A percentile compares a stretch with the other conserved stretches of the same genome.
phyloP scores from a whole-genome alignment of 2,888 invertebrate species.

The Orthonevra nobilis region DNA sequence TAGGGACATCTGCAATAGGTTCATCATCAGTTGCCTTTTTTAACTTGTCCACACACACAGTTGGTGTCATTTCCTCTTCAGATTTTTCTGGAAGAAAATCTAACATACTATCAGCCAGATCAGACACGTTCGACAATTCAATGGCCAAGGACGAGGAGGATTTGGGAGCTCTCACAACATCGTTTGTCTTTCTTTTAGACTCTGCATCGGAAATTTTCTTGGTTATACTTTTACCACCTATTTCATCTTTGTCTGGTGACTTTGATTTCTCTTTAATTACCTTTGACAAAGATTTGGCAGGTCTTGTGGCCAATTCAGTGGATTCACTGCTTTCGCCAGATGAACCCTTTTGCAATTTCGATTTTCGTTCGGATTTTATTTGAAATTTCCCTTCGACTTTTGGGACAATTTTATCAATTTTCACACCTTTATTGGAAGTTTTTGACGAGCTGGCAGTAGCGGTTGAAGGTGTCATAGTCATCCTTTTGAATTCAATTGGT shows the following conservation, averaged over 20 bases:
- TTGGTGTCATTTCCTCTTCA: neutral
- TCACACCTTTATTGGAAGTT: slow-evolving; percentile 20
- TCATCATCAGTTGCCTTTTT: slow-evolving; percentile 23
- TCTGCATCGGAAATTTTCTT: slow-evolving; percentile 23
- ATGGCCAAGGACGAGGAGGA: slow-evolving; percentile 52
- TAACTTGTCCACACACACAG: slow-evolving; percentile 17
- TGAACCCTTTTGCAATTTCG: slow-evolving; percentile 24
- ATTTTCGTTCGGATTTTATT: slow-evolving; percentile 5
- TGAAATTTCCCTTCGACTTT: slow-evolving; percentile 14
- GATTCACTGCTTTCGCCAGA: slow-evolving; percentile 32
- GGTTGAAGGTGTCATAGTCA: slow-evolving; percentile 31
- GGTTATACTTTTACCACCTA: neutral
- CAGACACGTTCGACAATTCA: slow-evolving; percentile 64
- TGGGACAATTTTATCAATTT: slow-evolving; percentile 55
- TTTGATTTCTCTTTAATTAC: neutral
- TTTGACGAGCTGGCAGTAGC: neutral
- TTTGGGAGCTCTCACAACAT: slow-evolving; percentile 13
- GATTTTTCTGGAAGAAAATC: slow-evolving; percentile 40
- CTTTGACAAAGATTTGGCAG: neutral
- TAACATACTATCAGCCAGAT: slow-evolving; percentile 65
- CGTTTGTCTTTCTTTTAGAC: slow-evolving; percentile 19
- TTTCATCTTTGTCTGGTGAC: neutral
- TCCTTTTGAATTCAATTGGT: slow-evolving; percentile 69
- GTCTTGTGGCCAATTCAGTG: neutral
- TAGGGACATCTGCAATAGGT: too few relatives aligned